phyloP scores from a whole-genome alignment of 2,113 vertebrate species.

The Gnathonemus longibarbis region DNA sequence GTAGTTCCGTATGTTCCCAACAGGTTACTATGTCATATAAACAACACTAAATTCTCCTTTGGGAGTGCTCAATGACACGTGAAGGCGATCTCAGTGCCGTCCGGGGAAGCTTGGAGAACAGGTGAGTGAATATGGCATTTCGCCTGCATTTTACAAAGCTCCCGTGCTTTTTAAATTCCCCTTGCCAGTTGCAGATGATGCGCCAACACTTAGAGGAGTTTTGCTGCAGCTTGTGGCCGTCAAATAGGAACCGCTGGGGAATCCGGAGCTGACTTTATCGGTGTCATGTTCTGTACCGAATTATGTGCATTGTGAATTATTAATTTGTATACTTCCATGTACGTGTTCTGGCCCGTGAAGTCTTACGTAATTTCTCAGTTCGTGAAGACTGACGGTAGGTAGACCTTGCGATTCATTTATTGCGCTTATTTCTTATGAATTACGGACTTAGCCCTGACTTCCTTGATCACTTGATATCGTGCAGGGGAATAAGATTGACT shows the following conservation, averaged over 20 bases:
- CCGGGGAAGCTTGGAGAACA: conserved; percentile 38
- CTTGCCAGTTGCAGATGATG: not conserved
- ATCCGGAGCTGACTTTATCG: not conserved
- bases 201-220: not conserved
- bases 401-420: not conserved
- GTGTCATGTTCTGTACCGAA: not conserved
- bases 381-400: conserved; percentile 5
- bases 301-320: conserved; percentile 7
- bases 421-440: not conserved
- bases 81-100: conserved; percentile 37
- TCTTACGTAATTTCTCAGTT: not conserved
- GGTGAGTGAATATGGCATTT: conserved; percentile 43
- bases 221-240: not conserved
- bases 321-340: not conserved
- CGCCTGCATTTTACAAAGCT: not conserved
- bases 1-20: conserved; percentile 1
- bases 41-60: conserved; percentile 20
- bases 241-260: not conserved
- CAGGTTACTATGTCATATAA: conserved; percentile 43
- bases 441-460: not conserved
- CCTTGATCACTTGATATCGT: not conserved
- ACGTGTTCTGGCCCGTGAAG: not conserved
- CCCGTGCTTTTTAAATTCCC: not conserved
- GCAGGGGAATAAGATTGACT: not conserved
- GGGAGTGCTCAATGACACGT: conserved; percentile 35